Evolutionary conservation across 2,888 invertebrate genomes (phyloP).

Genomic region (Tetranychus piercei): DNA sequence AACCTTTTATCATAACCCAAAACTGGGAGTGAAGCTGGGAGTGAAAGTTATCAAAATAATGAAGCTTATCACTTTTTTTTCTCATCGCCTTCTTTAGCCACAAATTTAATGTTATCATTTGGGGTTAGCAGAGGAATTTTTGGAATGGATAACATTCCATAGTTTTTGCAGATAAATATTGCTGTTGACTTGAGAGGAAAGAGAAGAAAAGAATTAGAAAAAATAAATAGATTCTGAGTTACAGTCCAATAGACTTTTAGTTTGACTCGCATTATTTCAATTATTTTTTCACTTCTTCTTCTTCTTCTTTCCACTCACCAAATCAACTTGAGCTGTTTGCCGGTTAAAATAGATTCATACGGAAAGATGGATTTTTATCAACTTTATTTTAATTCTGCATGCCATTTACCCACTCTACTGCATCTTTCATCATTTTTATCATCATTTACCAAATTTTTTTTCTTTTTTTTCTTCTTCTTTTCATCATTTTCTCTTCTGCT

Average conservation of each 20-base stretch:
- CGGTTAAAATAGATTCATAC: no score
- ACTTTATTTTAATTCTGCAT: neutral
- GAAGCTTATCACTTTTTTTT: neutral
- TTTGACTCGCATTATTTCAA: neutral
- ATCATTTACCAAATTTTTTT: neutral
- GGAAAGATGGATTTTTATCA: no score
- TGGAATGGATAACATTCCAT: neutral
- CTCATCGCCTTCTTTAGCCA: neutral
- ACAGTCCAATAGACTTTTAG: neutral
- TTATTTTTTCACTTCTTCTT: neutral
- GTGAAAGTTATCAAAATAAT: neutral
- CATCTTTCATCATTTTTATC: neutral
- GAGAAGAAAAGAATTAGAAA: neutral
- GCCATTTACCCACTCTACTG: neutral
- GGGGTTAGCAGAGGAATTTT: neutral
- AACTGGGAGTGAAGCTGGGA: neutral
- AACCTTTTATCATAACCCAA: neutral
- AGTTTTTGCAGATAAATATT: neutral
- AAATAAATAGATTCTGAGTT: neutral
- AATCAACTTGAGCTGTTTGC: neutral
- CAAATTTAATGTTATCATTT: neutral
- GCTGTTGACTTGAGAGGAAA: no score
- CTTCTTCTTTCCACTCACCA: no score
- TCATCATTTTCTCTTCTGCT: neutral
- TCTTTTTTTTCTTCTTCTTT: neutral